Evolutionary conservation across 1,140 invertebrate genomes (phyloP).

Genomic region (Agrilus planipennis): DNA sequence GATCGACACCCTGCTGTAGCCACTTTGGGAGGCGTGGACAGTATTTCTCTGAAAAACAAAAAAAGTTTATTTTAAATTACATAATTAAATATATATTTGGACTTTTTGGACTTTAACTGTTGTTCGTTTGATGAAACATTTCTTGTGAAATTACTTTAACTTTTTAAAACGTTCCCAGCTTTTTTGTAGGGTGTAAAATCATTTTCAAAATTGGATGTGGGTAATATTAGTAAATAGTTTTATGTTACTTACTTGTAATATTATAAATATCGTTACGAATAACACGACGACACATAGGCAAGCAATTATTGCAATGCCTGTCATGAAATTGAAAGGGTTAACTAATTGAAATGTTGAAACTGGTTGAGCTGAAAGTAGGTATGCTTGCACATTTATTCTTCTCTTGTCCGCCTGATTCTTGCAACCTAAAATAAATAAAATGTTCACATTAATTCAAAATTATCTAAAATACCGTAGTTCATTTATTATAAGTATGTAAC

Average conservation of each 20-base stretch:
- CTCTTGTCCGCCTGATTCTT: slow-evolving; percentile 33
- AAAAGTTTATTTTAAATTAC: too few species aligned
- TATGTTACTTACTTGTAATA: slow-evolving; percentile 45
- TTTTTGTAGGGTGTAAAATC: too few species aligned
- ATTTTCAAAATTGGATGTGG: too few species aligned
- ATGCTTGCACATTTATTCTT: slow-evolving; percentile 30
- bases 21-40: slow-evolving; percentile 22
- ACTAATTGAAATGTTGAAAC: slow-evolving; percentile 35
- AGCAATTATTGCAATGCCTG: slow-evolving; percentile 49
- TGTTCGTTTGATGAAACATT: too few species aligned
- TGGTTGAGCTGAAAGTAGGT: slow-evolving; percentile 30
- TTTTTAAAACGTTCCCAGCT: too few species aligned
- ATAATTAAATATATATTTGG: too few species aligned
- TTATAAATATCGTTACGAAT: slow-evolving; percentile 53
- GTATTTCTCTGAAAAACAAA: slow-evolving; percentile 27
- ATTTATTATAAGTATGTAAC: too few species aligned
- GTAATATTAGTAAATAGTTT: too few species aligned
- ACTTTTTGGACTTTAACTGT: too few species aligned
- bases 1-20: slow-evolving; percentile 32
- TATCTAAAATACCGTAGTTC: too few species aligned
- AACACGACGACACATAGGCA: slow-evolving; percentile 52
- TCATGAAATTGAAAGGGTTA: slow-evolving; percentile 45
- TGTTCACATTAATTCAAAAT: too few species aligned
- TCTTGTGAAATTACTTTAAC: too few species aligned
- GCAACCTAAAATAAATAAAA: slow-evolving; percentile 29